Evolutionary conservation across 2,888 invertebrate species (phyloP).

Genomic region (Zaprionus bogoriensis): DNA sequence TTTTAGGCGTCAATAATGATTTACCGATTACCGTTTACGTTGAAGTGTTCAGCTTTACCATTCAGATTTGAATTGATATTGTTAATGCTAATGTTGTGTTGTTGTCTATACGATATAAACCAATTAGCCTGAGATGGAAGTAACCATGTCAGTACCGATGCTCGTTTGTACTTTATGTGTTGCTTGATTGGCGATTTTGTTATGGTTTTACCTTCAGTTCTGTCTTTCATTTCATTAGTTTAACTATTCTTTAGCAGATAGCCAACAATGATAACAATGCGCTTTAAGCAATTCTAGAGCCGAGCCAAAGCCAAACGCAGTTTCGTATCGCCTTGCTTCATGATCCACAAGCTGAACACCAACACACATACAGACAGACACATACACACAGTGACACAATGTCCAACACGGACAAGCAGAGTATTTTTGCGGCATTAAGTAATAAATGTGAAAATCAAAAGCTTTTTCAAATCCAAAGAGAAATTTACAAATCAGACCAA

Average conservation of each 20-base stretch:
- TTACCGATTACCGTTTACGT: constrained; percentile 4
- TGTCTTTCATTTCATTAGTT: constrained; percentile 2
- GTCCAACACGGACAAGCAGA: constrained; percentile 32
- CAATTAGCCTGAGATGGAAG: constrained; percentile 52
- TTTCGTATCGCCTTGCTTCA: constrained; percentile 14
- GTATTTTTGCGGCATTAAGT: constrained; percentile 63
- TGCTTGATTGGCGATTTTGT: constrained; percentile 56
- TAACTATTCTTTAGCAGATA: constrained; percentile 3
- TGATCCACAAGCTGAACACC: constrained; percentile 23
- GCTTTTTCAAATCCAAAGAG: constrained; percentile 35
- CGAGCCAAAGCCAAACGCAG: constrained; percentile 7
- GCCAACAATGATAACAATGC: constrained; percentile 4
- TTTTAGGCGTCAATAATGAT: constrained; percentile 27
- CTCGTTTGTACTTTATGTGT: constrained; percentile 61
- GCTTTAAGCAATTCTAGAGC: constrained; percentile 21
- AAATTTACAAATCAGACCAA: constrained; percentile 49
- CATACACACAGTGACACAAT: no score
- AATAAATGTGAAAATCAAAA: constrained; percentile 37
- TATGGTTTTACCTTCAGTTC: constrained; percentile 29
- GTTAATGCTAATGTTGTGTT: constrained; percentile 57
- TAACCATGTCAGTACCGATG: constrained; percentile 11
- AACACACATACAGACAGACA: constrained; percentile 18
- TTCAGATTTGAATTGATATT: constrained; percentile 29
- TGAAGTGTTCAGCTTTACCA: constrained; percentile 34
- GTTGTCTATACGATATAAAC: constrained; percentile 36